Conservation (phyloP, 2,888 invertebrate species). For the Tolmerus cingulatus region DNA sequence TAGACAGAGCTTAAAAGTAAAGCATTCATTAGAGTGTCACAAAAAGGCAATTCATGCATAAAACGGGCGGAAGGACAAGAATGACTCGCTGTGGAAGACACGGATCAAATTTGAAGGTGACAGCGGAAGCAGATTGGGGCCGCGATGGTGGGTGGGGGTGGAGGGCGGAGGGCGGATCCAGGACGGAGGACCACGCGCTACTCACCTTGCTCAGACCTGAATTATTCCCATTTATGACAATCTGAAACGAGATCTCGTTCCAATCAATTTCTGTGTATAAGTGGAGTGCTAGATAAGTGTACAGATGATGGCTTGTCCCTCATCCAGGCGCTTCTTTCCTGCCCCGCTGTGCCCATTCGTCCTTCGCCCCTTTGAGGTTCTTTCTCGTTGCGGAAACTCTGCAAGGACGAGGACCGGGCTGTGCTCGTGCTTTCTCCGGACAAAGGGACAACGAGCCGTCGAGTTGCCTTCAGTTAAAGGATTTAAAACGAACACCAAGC, state of each 20-base stretch:
- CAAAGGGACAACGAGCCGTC: neutral
- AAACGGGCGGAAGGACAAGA: neutral
- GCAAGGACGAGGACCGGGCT: neutral
- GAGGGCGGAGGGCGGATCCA: neutral
- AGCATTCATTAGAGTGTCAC: slow-evolving; percentile 29
- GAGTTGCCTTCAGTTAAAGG: neutral
- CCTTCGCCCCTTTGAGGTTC: neutral
- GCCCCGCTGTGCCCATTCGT: neutral
- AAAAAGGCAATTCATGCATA: slow-evolving; percentile 31
- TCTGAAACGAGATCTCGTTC: slow-evolving; percentile 27
- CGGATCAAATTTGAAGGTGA: neutral
- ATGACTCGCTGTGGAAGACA: neutral
- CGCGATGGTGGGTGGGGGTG: neutral
- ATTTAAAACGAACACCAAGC: neutral
- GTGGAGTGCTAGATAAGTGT: neutral
- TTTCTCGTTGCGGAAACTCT: neutral
- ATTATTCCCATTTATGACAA: slow-evolving; percentile 26
- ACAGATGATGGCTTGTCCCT: neutral
- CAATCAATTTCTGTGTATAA: slow-evolving; percentile 37
- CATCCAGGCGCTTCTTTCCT: neutral
- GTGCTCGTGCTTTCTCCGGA: neutral
- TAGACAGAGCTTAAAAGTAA: slow-evolving; percentile 14
- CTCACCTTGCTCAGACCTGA: neutral
- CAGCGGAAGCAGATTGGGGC: neutral
- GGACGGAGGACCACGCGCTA: neutral